Base-by-base conservation (phyloP, 2,797 vertebrate genomes). In the Telmatherina bonti region DNA sequence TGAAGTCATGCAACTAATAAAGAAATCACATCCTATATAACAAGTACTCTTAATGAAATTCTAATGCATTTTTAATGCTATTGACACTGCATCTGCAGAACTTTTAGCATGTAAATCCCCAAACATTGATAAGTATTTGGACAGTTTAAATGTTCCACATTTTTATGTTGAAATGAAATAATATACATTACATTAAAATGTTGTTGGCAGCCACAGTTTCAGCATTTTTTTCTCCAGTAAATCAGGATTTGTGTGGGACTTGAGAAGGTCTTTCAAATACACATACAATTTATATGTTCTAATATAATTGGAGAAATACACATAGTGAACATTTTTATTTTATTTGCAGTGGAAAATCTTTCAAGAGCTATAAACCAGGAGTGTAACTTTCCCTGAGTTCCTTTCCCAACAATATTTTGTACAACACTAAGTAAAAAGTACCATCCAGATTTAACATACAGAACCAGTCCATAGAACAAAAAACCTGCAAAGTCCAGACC, bases 1-100 rank as follows among this genome's bases (percentile, higher is more conserved):
- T 61, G 59, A 79, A 84, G 64, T 78, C 67, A 75, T 60, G 61
- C 56, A 64, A 75, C 78, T 65, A 73, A 65, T 73, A 67, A 59
- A 84, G 66, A 77, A 84, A 66, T 74, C 75, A 62, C 8, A 5
- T 67, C 72, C 60, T 57, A 52, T 8, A 7, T 26, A 45, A 29
- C 0, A 12, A 30, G 55, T 66, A 56, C 33, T 16, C 22, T 62
- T 41, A 58, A 70, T 71, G 33, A 64, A 26, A 33, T 56, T 30
- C 38, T 7, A 22, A n/a, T 6, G 5, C 30, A 51, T 72, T 18
- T 51, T 31, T 29, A 38, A 29, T 62, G 29, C 43, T 66, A 7
- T 45, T 70, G n/a, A 52, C 52, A 43, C 33, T 45, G 22, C 31
- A 82, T 72, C 35, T 41, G 52, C 27, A 12, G 27, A 16, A 31